Evolutionary conservation across 1,140 invertebrate species (phyloP), one percentile per base, ranked within the genome.

Genomic region (Cephus cinctus): DNA sequence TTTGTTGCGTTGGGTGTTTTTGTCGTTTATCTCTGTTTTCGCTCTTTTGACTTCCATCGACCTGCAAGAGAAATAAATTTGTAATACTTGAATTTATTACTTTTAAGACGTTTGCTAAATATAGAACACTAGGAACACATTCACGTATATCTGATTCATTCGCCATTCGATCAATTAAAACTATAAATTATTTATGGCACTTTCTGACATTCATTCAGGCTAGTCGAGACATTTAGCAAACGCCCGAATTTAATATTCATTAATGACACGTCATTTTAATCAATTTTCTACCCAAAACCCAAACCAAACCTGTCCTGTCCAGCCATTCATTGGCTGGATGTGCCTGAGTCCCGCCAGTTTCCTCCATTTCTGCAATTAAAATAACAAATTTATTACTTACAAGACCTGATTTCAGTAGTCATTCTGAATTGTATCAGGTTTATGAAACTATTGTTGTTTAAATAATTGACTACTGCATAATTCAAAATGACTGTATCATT

Each of bases 281-380:
- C 12, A 50, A 50, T 42, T 38, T 60, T 65, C 52, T 65, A 65
- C 59, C 54, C 54, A 59, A 62, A 67, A 65, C 59, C 61, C 52
- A 62, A 53, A 48, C 54, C 65, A 64, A 67, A 65, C 63, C 61
- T 66, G 59, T 64, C 59, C 57, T 61, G 50, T 44, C 50, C 35
- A 52, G 46, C 47, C 31, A 53, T 52, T 67, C 55, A 65, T 46
- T 66, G 54, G 35, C 60, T 65, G 47, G 61, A 66, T 51, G 59
- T 61, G 9, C 56, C 61, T n/a, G 63, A 66, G 52, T 63, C 61
- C 12, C 54, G 52, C 52, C 59, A 59, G 41, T 67, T 59, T 35
- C 63, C 63, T 49, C 56, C 62, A 34, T 66, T 63, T 64, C 65
- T 67, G 52, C 43, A 62, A 57, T 50, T 47, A 54, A 43, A n/a